Conservation (phyloP, 2,113 vertebrate genomes). For the Stigmatopora nigra region DNA sequence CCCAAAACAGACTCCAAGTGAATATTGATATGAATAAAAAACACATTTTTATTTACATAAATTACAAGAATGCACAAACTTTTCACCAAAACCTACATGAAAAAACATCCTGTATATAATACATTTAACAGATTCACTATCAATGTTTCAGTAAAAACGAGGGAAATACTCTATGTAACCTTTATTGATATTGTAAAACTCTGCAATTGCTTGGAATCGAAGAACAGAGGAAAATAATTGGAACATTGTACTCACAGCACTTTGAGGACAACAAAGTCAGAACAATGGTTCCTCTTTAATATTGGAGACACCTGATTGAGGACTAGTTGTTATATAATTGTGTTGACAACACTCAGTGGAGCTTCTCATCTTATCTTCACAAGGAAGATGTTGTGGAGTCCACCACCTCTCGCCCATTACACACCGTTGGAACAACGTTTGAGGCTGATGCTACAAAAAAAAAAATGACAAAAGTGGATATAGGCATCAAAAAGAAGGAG, state of each 20-base stretch:
- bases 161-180: constrained; percentile 51
- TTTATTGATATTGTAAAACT: constrained; percentile 62
- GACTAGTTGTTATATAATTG: constrained; percentile 65
- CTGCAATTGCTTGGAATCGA: constrained; percentile 60
- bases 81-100: constrained; percentile 78
- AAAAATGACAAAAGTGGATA: background rate
- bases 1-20: background rate
- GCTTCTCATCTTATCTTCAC: constrained; percentile 68
- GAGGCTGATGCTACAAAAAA: constrained; percentile 72
- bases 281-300: constrained; percentile 57
- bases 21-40: constrained; percentile 68
- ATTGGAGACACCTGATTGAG: constrained; percentile 69
- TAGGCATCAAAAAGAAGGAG: background rate
- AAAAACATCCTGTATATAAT: constrained; percentile 71
- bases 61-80: constrained; percentile 78
- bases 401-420: constrained; percentile 92
- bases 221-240: constrained; percentile 57
- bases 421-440: constrained; percentile 87
- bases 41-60: constrained; percentile 85
- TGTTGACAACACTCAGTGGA: constrained; percentile 59
- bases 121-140: constrained; percentile 75
- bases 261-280: constrained; percentile 70
- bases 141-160: constrained; percentile 61
- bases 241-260: constrained; percentile 76
- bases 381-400: constrained; percentile 95